A percentile compares a stretch with the other conserved stretches of the same genome.
Conservation (phyloP, 92 coral and sea anemone species). For the Porites lobata region DNA sequence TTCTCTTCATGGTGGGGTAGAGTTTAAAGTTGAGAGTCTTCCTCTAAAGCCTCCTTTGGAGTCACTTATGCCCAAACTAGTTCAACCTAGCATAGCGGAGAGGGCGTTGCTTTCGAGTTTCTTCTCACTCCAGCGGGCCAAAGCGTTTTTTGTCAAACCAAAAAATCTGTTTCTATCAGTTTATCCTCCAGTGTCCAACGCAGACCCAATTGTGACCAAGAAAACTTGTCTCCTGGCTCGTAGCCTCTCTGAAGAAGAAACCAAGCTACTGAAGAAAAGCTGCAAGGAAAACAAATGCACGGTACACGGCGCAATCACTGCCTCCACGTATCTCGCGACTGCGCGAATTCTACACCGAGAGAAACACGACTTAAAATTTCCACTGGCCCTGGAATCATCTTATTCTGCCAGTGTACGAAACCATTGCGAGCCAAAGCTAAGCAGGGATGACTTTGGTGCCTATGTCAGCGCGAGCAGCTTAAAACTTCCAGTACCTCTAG, state of each 20-base stretch:
- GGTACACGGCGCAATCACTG: conserved; percentile 59
- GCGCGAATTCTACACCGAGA: conserved; percentile 24
- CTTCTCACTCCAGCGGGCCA: conserved; percentile 16
- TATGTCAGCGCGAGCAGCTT: conserved; percentile 30
- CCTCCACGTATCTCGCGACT: conserved; percentile 52
- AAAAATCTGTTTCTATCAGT: conserved; percentile 28
- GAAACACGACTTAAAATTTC: background rate
- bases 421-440: conserved; percentile 40
- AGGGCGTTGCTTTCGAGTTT: conserved; percentile 21
- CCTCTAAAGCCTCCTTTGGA: conserved; percentile 42
- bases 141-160: conserved; percentile 31
- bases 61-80: conserved; percentile 1
- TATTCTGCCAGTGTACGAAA: conserved; percentile 42
- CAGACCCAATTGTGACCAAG: conserved; percentile 45
- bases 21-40: conserved; percentile 26
- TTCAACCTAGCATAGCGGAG: conserved; percentile 6
- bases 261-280: conserved; percentile 26
- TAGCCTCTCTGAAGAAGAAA: conserved; percentile 49
- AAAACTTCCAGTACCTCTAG: conserved; percentile 21
- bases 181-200: conserved; percentile 25
- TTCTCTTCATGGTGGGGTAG: conserved; percentile 35
- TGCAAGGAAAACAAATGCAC: conserved; percentile 56
- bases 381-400: conserved; percentile 18
- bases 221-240: conserved; percentile 48
- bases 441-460: conserved; percentile 32